Evolutionary conservation across 2,888 invertebrate species (phyloP).

Genomic region (Linnaemya vulpina): DNA sequence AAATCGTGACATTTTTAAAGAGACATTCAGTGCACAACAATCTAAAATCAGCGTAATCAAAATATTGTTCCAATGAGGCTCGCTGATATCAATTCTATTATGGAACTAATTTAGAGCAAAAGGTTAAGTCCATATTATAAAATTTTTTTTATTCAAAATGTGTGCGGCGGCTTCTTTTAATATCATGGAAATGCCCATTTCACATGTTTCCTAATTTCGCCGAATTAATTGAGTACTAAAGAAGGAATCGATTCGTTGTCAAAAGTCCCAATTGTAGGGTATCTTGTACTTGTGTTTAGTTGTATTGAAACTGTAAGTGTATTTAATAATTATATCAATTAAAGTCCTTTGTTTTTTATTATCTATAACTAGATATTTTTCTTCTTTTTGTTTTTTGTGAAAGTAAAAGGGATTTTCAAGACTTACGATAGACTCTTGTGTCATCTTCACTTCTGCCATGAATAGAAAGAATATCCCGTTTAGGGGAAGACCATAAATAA

Average conservation of each 20-base stretch:
- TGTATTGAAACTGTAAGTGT: neutral
- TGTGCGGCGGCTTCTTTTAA: too few relatives aligned
- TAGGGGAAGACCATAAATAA: neutral
- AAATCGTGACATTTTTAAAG: too few relatives aligned
- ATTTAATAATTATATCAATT: slow-evolving; percentile 14
- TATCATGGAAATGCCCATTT: too few relatives aligned
- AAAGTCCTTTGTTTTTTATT: neutral
- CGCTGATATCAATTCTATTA: too few relatives aligned
- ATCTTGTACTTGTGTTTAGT: neutral
- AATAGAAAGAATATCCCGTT: neutral
- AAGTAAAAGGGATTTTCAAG: slow-evolving; percentile 4
- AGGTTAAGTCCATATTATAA: too few relatives aligned
- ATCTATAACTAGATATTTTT: neutral
- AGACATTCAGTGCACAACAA: too few relatives aligned
- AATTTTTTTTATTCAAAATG: too few relatives aligned
- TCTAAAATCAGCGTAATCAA: too few relatives aligned
- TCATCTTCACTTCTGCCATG: neutral
- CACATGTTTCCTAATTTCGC: too few relatives aligned
- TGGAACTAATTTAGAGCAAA: too few relatives aligned
- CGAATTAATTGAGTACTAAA: too few relatives aligned
- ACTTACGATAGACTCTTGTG: neutral
- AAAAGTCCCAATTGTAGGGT: neutral
- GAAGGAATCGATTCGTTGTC: neutral
- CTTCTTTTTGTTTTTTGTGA: neutral
- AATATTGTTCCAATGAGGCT: too few relatives aligned